These are phyloP conservation scores for Amorpha juglandis DNA, from an alignment of 2,888 invertebrate genomes.

Conservation along the genomic window DNA sequence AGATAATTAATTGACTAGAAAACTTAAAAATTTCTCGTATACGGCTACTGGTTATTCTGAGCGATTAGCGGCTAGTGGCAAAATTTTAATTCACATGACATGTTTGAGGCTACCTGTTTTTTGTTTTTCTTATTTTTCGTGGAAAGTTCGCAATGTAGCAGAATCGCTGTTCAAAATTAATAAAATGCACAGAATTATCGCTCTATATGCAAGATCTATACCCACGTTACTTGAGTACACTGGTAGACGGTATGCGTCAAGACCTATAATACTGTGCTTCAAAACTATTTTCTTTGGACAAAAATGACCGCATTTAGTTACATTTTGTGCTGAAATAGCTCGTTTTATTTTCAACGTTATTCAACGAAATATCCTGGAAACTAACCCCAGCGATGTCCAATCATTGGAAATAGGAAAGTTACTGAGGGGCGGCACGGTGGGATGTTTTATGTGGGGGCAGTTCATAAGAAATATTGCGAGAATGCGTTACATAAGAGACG, in stretches of 20 bases:
- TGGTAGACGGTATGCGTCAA: background rate
- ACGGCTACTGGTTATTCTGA: too few species aligned
- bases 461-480: slow-evolving; percentile 68
- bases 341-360: slow-evolving; percentile 14
- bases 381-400: slow-evolving; percentile 43
- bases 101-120: too few species aligned
- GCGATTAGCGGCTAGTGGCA: too few species aligned
- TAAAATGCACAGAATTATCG: too few species aligned
- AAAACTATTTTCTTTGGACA: background rate
- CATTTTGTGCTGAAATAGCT: slow-evolving; percentile 1
- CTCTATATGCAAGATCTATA: too few species aligned
- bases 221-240: background rate
- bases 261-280: background rate
- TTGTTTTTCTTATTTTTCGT: too few species aligned
- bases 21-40: too few species aligned
- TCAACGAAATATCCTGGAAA: slow-evolving; percentile 6
- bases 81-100: too few species aligned
- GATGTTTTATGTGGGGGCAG: slow-evolving; percentile 69
- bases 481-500: slow-evolving; percentile 62
- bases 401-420: slow-evolving; percentile 66
- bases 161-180: too few species aligned
- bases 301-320: background rate
- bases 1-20: too few species aligned
- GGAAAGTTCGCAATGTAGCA: too few species aligned
- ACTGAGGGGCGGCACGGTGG: slow-evolving; percentile 66